phyloP scores from a whole-genome alignment of 2,797 vertebrate species.

The Centropyge bicolor region DNA sequence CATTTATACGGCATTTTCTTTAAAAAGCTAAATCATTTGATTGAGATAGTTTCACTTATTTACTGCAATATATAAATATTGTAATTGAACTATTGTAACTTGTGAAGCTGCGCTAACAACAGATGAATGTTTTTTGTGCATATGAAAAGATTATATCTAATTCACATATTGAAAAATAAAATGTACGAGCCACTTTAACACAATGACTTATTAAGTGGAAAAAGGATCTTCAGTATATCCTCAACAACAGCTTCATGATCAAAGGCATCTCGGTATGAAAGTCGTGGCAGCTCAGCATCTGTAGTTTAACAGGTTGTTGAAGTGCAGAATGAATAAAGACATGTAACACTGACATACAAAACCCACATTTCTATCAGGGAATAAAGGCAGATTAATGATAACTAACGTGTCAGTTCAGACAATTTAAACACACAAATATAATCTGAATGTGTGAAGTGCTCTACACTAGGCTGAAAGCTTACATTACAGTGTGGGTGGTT shows the following conservation, averaged over 20 bases:
- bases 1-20: neutral
- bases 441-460: neutral
- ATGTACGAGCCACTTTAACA: neutral
- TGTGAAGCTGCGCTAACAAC: neutral
- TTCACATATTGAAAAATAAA: neutral
- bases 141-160: neutral
- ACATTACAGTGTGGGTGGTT: neutral
- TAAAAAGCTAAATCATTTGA: neutral
- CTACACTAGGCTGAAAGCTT: neutral
- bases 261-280: neutral
- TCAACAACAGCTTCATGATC: neutral
- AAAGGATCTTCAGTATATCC: neutral
- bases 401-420: neutral
- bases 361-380: neutral
- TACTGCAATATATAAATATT: no score
- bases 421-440: neutral
- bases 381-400: conserved; percentile 2
- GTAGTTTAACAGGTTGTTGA: neutral
- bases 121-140: no score
- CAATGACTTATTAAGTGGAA: neutral
- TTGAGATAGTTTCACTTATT: neutral
- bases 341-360: neutral
- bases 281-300: neutral
- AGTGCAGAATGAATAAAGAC: neutral
- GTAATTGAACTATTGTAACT: no score